Conservation (phyloP, 2,888 invertebrate genomes). For the Pristionchus fissidentatus region DNA sequence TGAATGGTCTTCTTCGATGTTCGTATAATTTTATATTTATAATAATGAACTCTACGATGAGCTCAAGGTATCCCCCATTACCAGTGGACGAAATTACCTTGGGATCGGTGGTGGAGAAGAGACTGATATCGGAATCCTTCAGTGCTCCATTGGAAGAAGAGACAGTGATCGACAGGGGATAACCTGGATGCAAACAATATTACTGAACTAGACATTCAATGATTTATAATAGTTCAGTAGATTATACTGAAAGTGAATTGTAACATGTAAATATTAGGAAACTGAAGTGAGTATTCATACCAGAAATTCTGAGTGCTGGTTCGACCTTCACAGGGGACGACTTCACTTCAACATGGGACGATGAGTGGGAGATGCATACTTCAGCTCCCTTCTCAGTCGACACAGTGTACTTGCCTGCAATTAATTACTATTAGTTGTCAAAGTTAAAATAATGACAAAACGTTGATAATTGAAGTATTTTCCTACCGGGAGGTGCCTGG, state of each 20-base stretch:
- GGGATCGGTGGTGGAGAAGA: slow-evolving; percentile 5
- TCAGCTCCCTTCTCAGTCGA: slow-evolving; percentile 62
- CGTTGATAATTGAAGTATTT: neutral
- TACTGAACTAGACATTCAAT: no score
- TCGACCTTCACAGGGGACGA: slow-evolving; percentile 62
- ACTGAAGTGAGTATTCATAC: no score
- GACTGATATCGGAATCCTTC: neutral
- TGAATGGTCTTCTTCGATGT: no score
- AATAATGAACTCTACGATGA: no score
- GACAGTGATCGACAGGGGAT: slow-evolving; percentile 33
- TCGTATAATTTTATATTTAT: no score
- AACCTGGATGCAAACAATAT: slow-evolving; percentile 54
- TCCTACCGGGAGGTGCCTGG: slow-evolving; percentile 65
- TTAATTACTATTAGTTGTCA: neutral
- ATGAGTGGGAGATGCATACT: slow-evolving; percentile 68
- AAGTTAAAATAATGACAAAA: no score
- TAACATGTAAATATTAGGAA: neutral
- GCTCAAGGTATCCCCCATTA: no score
- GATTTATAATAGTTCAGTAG: neutral
- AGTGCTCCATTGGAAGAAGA: slow-evolving; percentile 46
- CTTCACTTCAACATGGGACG: slow-evolving; percentile 61
- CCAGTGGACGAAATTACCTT: slow-evolving; percentile 12
- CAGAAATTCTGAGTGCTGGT: slow-evolving; percentile 64
- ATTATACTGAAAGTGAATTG: neutral
- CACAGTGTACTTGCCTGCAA: slow-evolving; percentile 68